Evolutionary conservation across 1,140 invertebrate genomes (phyloP), one percentile per base, ranked within the genome.

Genomic region (Rhagoletis zephyria): DNA sequence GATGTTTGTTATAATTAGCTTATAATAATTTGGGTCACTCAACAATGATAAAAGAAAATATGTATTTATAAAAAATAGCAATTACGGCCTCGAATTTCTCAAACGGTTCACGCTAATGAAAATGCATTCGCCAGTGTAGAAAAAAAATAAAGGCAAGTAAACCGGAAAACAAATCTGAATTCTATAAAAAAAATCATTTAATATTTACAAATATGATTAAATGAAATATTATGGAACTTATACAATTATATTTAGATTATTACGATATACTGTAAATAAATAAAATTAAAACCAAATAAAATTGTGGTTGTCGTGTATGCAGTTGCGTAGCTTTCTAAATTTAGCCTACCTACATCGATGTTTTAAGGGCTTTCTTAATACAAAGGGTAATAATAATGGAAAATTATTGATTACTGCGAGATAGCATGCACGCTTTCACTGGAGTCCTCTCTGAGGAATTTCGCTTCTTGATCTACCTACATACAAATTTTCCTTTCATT

Each of bases 251-350:
- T 86, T 86, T 86, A 86, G 85, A 86, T 86, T 86, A 86, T 86
- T 63, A 86, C 85, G 63, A 87, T 56, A 87, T 56, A 87, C 86
- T 88, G 85, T 87, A 88, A 88, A 88, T 87, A 88, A 88, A 85
- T 51, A 61, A 64, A 85, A 81, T 45, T 70, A 87, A 87, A 81
- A 87, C 63, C 77, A 64, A 85, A 64, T 45, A 48, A 65, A 87
- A 14, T 40, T 61, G 10, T 48, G 56, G 1, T 87, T 40, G 30
- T n/a, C 30, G 30, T 30, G 30, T 30, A 30, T 30, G 30, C 30
- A 30, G 30, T 30, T 30, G 30, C 30, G 30, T 30, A 30, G 30
- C 30, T 30, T 30, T 30, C 30, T 30, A 30, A 30, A 30, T 30
- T 30, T 30, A 30, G 30, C 30, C 30, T 30, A 30, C 30, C 30